phyloP scores from a whole-genome alignment of 2,113 vertebrate genomes.

The Salminus brasiliensis region DNA sequence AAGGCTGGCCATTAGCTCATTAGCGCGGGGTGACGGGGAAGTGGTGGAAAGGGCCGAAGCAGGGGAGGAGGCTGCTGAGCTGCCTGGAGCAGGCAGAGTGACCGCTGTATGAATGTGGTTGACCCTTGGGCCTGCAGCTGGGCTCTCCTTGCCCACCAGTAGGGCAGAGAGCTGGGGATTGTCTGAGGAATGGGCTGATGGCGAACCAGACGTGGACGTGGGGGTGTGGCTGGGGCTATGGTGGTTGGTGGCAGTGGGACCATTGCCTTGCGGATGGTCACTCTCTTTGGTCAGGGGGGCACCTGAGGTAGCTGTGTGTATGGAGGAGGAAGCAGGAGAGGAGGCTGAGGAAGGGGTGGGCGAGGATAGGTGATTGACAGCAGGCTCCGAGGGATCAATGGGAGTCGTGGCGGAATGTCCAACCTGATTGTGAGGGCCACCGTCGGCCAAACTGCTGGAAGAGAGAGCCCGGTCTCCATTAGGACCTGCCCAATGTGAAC shows the following conservation, averaged over 20 bases:
- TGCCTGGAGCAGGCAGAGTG: conserved; percentile 71
- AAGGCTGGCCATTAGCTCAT: conserved; percentile 45
- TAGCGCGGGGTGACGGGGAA: conserved; percentile 81
- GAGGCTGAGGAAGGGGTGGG: conserved; percentile 1
- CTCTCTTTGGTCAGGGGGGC: conserved; percentile 50
- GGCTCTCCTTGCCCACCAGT: conserved; percentile 90
- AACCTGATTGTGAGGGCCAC: conserved; percentile 95
- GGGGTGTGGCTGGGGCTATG: conserved; percentile 67
- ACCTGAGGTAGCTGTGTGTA: conserved; percentile 71
- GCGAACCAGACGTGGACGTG: conserved; percentile 71
- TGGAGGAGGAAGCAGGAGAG: conserved; percentile 79
- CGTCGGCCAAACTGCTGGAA: conserved; percentile 87
- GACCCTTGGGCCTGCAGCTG: conserved; percentile 83
- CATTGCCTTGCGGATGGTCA: conserved; percentile 17
- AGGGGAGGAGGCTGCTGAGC: conserved; percentile 87
- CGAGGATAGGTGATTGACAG: conserved; percentile 34
- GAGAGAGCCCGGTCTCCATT: conserved; percentile 96
- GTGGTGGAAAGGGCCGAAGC: conserved; percentile 91
- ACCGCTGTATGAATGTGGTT: conserved; percentile 88
- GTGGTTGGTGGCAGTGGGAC: conserved; percentile 59
- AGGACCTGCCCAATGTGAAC: conserved; percentile 98
- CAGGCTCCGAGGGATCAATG: conserved; percentile 24
- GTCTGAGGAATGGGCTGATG: conserved; percentile 87
- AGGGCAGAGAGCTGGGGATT: conserved; percentile 98
- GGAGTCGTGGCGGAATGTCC: conserved; percentile 76